Evolutionary conservation across 2,797 vertebrate genomes (phyloP).

Genomic region (Rhabdophis nuchalis): DNA sequence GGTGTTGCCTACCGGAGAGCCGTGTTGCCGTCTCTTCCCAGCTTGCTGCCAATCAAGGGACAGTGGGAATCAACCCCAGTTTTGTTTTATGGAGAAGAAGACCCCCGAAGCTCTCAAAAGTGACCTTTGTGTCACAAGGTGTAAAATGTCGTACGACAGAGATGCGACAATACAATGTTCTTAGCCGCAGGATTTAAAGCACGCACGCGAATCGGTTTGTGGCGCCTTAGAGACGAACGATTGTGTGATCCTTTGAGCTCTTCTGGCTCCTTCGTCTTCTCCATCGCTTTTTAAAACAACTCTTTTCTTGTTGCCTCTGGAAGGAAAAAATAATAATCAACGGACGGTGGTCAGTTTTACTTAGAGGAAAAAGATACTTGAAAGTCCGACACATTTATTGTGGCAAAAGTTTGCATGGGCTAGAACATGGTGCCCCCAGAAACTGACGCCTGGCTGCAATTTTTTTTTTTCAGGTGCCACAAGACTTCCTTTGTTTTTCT

Average conservation of each 20-base stretch:
- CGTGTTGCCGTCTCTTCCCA: background rate
- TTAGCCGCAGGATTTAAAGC: background rate
- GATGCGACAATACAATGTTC: no score
- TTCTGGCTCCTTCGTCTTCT: background rate
- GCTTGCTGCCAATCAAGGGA: background rate
- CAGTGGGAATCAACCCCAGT: background rate
- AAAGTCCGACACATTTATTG: background rate
- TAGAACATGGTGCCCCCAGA: background rate
- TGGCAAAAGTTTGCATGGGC: background rate
- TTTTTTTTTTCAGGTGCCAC: background rate
- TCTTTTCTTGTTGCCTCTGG: background rate
- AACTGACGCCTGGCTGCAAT: background rate
- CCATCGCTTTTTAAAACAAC: background rate
- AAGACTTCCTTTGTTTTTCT: background rate
- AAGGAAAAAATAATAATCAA: background rate
- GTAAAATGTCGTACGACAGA: background rate
- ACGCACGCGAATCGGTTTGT: background rate
- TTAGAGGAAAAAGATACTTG: background rate
- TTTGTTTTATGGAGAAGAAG: background rate
- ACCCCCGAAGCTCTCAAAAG: background rate
- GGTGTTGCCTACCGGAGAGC: background rate
- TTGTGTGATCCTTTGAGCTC: background rate
- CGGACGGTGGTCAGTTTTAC: background rate
- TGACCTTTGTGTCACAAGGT: background rate
- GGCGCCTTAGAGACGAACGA: no score